These are phyloP conservation scores for Dromococcyx pavoninus DNA, from an alignment of 2,797 vertebrate species.

Conservation along the genomic window DNA sequence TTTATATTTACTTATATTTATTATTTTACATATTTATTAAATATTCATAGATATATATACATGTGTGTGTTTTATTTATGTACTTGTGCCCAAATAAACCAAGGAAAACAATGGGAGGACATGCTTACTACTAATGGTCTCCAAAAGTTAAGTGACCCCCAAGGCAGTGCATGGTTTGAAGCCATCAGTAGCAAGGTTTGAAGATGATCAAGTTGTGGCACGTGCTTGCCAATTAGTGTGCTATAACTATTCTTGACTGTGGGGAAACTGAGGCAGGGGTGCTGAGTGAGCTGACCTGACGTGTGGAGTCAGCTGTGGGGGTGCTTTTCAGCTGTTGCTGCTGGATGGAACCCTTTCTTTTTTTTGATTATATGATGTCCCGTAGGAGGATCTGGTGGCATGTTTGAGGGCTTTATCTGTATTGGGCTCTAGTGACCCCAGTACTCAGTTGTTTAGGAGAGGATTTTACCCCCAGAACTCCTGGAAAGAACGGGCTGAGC, in stretches of 20 bases:
- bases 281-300: neutral
- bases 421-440: neutral
- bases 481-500: neutral
- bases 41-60: neutral
- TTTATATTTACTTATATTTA: too few relatives aligned
- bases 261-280: neutral
- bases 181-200: neutral
- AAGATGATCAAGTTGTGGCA: neutral
- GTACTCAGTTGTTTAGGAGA: neutral
- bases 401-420: neutral
- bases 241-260: neutral
- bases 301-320: neutral
- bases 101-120: neutral
- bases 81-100: neutral
- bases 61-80: neutral
- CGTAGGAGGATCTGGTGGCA: neutral
- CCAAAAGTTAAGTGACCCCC: neutral
- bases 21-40: neutral
- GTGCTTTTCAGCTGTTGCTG: neutral
- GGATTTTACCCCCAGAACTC: neutral
- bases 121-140: neutral
- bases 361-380: neutral
- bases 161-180: neutral
- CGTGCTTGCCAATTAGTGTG: neutral
- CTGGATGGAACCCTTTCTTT: neutral